phyloP scores from a whole-genome alignment of 2,113 vertebrate genomes.

The Gnathonemus longibarbis region DNA sequence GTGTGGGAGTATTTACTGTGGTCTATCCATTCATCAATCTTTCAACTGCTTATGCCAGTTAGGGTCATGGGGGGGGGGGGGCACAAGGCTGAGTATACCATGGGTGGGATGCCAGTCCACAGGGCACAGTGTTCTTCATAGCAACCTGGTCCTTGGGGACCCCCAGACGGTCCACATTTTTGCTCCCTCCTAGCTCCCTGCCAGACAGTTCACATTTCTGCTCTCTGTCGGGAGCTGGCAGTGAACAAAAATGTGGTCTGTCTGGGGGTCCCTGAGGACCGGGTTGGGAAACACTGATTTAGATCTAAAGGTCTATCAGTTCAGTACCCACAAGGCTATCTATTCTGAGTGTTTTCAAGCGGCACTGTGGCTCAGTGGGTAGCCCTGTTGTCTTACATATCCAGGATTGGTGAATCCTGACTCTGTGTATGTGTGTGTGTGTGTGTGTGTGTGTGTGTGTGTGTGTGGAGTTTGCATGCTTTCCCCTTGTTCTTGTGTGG shows the following conservation, averaged over 20 bases:
- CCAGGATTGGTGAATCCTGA: neutral
- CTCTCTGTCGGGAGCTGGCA: too few species aligned
- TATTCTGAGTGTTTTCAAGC: neutral
- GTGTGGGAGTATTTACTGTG: neutral
- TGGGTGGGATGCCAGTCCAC: neutral
- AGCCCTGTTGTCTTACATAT: neutral
- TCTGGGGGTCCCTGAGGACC: neutral
- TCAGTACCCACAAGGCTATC: neutral
- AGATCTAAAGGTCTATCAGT: neutral
- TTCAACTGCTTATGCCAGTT: neutral
- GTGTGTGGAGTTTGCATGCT: neutral
- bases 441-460: neutral
- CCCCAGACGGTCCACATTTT: neutral
- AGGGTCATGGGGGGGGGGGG: neutral
- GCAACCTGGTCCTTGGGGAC: neutral
- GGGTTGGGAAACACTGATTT: neutral
- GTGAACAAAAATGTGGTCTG: neutral
- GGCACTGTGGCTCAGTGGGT: neutral
- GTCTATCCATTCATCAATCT: neutral
- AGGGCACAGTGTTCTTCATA: neutral
- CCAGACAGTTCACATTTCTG: neutral
- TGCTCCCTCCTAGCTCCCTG: neutral
- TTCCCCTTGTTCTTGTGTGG: neutral
- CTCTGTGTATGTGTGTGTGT: neutral
- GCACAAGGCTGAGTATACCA: neutral